A percentile compares a stretch with the other conserved stretches of the same genome.
Conservation (phyloP, 1,140 invertebrate genomes). For the Macrobrachium rosenbergii region DNA sequence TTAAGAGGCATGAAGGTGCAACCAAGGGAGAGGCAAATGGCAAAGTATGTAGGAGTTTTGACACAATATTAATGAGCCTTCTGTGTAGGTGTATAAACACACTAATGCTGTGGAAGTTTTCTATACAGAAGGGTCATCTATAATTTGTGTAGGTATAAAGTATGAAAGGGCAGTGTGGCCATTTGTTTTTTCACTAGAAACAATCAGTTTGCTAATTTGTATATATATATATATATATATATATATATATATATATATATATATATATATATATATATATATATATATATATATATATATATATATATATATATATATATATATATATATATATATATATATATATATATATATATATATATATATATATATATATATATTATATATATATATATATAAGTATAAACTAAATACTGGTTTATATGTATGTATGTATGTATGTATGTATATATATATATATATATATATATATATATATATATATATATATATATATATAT, state of each 20-base stretch:
- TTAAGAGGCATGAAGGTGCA: too few species aligned
- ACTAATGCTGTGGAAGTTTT: too few species aligned
- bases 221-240: slow-evolving; percentile 29
- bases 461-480: background rate
- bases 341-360: slow-evolving; percentile 1
- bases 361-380: background rate
- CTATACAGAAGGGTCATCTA: too few species aligned
- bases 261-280: background rate
- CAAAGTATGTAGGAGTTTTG: too few species aligned
- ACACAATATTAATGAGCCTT: too few species aligned
- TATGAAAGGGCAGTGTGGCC: too few species aligned
- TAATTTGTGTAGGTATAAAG: too few species aligned
- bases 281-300: background rate
- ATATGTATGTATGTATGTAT: background rate
- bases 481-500: background rate
- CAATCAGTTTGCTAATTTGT: background rate
- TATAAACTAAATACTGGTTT: background rate
- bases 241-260: background rate
- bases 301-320: background rate
- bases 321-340: slow-evolving; percentile 1
- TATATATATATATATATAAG: background rate
- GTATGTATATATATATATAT: slow-evolving; percentile 8
- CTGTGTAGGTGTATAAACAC: too few species aligned
- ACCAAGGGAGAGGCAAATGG: too few species aligned
- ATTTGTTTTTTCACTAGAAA: too few species aligned